Evolutionary conservation across 2,888 invertebrate species (phyloP).

Genomic region (Phorcus lineatus): DNA sequence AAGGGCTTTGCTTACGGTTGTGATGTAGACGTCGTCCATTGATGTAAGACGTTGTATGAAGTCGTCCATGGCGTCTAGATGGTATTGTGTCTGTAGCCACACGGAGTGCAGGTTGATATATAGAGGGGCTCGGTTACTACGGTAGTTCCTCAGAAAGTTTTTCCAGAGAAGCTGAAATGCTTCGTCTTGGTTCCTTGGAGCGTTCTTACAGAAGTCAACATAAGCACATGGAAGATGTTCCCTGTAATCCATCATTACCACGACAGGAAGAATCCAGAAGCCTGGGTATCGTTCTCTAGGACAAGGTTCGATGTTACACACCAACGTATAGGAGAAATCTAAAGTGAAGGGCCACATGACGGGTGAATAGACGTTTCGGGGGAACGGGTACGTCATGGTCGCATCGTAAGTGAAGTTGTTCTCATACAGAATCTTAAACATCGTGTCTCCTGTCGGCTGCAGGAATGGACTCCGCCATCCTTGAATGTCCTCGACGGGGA

Average conservation of each 20-base stretch:
- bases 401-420: slow-evolving; percentile 64
- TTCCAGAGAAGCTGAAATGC: slow-evolving; percentile 79
- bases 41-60: slow-evolving; percentile 62
- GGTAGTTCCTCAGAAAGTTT: slow-evolving; percentile 86
- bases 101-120: slow-evolving; percentile 89
- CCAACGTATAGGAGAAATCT: slow-evolving; percentile 79
- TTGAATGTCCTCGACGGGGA: slow-evolving; percentile 61
- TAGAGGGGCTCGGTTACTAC: slow-evolving; percentile 83
- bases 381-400: slow-evolving; percentile 82
- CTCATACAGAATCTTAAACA: slow-evolving; percentile 90
- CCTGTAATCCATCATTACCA: slow-evolving; percentile 64
- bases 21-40: slow-evolving; percentile 67
- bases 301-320: slow-evolving; percentile 68
- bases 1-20: slow-evolving; percentile 60
- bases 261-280: slow-evolving; percentile 83
- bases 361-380: slow-evolving; percentile 89
- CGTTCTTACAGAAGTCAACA: slow-evolving; percentile 68
- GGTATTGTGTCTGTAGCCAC: slow-evolving; percentile 75
- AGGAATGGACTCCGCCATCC: slow-evolving; percentile 69
- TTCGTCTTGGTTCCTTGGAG: slow-evolving; percentile 62
- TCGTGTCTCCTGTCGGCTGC: slow-evolving; percentile 77
- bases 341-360: slow-evolving; percentile 94
- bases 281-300: slow-evolving; percentile 76
- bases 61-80: slow-evolving; percentile 67
- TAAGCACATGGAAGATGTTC: slow-evolving; percentile 67